Base-by-base conservation (phyloP, 2,888 invertebrate species). In the Coleophora flavipennella region DNA sequence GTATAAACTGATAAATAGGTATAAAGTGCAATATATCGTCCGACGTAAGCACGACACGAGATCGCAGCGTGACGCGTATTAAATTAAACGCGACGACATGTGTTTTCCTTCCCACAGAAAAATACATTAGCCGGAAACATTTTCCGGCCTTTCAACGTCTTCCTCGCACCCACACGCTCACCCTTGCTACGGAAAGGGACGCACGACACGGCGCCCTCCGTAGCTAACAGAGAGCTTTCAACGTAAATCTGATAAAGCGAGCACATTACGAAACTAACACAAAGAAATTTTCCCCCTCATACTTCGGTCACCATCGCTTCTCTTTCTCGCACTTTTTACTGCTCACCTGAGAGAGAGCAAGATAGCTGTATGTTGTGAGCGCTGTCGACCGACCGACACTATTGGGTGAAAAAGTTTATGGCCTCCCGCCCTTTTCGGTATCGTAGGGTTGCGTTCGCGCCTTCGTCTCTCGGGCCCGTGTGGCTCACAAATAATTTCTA, bases 21-120 rank as follows among this genome's bases (percentile, higher is more conserved):
- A 59, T 50, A 46, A 39, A 35, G 45, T 51, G 13, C 14, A 14
- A 13, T 33, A 33, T 33, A 13, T 13, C 6, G 20, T 20, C 20
- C 20, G 20, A 20, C 20, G 54, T 59, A 56, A 59, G 59, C 63
- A 52, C 61, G 59, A 74, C 77, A 73, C 67, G 68, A 62, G 57
- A 58, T 62, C 83, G 50, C 83, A 80, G 83, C 84, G 66, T 80
- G 83, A 75, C 73, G 69, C 72, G 78, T 78, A 83, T 84, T 83
- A 84, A 80, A 83, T 83, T 83, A 83, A 84, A 81, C 81, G 75
- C 76, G 78, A 71, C 77, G 71, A 84, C 84, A 84, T 79, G 79
- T 84, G 84, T 84, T 84, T 84, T 83, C 66, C 76, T 83, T 83
- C 83, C 79, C 83, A 79, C 78, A 83, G 81, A 81, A 81, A 84